Evolutionary conservation across 2,888 invertebrate species (phyloP).

Genomic region (Scaptomyza flava): DNA sequence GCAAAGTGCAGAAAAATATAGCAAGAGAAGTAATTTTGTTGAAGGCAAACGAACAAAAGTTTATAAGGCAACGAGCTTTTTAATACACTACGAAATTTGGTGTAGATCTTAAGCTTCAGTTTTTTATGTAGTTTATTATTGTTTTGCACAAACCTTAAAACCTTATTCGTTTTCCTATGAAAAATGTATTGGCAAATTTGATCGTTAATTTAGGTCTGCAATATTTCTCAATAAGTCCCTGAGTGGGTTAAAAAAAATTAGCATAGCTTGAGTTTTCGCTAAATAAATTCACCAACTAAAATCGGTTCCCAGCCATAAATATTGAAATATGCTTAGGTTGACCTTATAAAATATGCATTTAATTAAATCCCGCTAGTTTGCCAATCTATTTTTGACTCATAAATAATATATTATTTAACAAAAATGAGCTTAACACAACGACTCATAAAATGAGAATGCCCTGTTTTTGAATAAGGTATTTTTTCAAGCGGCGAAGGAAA

Average conservation of each 20-base stretch:
- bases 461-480: neutral
- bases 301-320: neutral
- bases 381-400: too few species aligned
- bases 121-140: too few species aligned
- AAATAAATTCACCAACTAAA: neutral
- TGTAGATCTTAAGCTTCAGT: neutral
- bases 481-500: slow-evolving; percentile 1
- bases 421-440: neutral
- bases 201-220: neutral
- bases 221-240: neutral
- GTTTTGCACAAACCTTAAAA: too few species aligned
- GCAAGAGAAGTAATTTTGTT: neutral
- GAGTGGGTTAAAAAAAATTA: neutral
- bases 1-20: slow-evolving; percentile 21
- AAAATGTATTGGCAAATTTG: neutral
- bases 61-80: neutral
- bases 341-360: too few species aligned
- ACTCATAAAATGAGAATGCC: neutral
- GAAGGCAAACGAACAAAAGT: slow-evolving; percentile 8
- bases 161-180: too few species aligned
- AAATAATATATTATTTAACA: too few species aligned
- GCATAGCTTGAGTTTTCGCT: neutral
- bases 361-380: too few species aligned
- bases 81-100: slow-evolving; percentile 5
- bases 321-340: too few species aligned